A percentile compares a stretch with the other conserved stretches of the same genome.
Evolutionary conservation across 2,888 invertebrate genomes (phyloP).

Genomic region (Drosophila borealis): DNA sequence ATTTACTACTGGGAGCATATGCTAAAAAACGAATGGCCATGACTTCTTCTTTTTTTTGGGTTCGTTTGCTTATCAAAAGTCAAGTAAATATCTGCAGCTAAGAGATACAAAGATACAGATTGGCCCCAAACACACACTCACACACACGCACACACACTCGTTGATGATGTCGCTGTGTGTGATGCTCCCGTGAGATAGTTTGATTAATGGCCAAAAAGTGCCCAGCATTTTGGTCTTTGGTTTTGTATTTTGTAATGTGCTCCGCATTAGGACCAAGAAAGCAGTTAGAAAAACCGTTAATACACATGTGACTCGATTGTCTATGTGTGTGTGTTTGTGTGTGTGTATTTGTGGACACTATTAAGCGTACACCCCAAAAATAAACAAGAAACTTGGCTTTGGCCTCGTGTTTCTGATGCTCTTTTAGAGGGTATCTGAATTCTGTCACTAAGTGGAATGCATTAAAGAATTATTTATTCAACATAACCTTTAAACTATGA

Average conservation of each 20-base stretch:
- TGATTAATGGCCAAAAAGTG: constrained; percentile 82
- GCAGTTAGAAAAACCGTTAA: constrained; percentile 65
- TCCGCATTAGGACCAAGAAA: constrained; percentile 27
- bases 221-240: constrained; percentile 53
- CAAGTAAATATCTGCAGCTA: constrained; percentile 74
- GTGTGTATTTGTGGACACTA: constrained; percentile 63
- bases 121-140: constrained; percentile 25
- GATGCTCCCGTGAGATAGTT: constrained; percentile 84
- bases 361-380: constrained; percentile 62
- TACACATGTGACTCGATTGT: constrained; percentile 50
- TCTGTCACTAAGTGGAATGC: too few species aligned
- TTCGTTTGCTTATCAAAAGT: constrained; percentile 58
- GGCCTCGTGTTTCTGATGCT: constrained; percentile 7
- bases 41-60: constrained; percentile 35
- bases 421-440: neutral
- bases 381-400: constrained; percentile 57
- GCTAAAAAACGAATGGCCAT: constrained; percentile 71
- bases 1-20: constrained; percentile 69
- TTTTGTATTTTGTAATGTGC: constrained; percentile 54
- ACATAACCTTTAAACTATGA: too few species aligned
- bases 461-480: too few species aligned
- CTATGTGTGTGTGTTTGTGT: constrained; percentile 7
- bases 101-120: constrained; percentile 63
- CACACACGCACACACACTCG: constrained; percentile 29
- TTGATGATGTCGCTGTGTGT: constrained; percentile 54